These are phyloP conservation scores for Drosophila auraria DNA, from an alignment of 1,140 invertebrate genomes.

Conservation along the genomic window DNA sequence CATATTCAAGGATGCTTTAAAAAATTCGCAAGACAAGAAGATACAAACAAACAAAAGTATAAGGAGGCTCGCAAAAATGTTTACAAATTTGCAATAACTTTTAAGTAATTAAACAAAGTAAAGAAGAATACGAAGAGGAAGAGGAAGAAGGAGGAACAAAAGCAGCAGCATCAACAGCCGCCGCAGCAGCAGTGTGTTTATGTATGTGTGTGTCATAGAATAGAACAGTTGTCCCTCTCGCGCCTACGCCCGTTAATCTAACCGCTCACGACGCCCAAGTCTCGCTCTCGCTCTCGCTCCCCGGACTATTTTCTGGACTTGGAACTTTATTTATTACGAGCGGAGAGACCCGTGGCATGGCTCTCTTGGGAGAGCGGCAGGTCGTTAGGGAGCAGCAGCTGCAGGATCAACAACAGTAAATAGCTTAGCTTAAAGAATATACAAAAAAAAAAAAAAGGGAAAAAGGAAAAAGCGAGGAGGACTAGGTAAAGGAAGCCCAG, in stretches of 20 bases:
- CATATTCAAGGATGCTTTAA: slow-evolving; percentile 32
- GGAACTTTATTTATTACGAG: slow-evolving; percentile 1
- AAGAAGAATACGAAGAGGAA: background rate
- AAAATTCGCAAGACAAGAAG: slow-evolving; percentile 28
- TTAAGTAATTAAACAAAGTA: slow-evolving; percentile 23
- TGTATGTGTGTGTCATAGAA: slow-evolving; percentile 11
- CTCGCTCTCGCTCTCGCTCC: slow-evolving; percentile 1
- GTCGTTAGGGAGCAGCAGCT: slow-evolving; percentile 48
- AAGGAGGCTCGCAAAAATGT: slow-evolving; percentile 40
- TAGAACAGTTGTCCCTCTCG: slow-evolving; percentile 6
- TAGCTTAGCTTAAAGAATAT: slow-evolving; percentile 23
- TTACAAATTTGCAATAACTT: slow-evolving; percentile 59
- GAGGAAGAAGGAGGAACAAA: background rate
- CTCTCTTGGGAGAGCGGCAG: slow-evolving; percentile 35
- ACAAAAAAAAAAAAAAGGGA: background rate
- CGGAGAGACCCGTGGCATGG: slow-evolving; percentile 36
- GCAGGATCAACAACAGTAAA: slow-evolving; percentile 33
- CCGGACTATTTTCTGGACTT: slow-evolving; percentile 5
- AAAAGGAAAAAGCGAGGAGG: background rate
- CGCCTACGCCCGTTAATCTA: slow-evolving; percentile 3
- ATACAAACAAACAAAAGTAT: slow-evolving; percentile 25
- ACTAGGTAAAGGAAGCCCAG: background rate
- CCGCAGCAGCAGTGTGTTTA: slow-evolving; percentile 1
- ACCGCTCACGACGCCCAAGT: background rate
- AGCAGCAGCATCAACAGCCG: background rate